Conservation (phyloP, 2,888 invertebrate species). For the Galerucella nymphaeae region DNA sequence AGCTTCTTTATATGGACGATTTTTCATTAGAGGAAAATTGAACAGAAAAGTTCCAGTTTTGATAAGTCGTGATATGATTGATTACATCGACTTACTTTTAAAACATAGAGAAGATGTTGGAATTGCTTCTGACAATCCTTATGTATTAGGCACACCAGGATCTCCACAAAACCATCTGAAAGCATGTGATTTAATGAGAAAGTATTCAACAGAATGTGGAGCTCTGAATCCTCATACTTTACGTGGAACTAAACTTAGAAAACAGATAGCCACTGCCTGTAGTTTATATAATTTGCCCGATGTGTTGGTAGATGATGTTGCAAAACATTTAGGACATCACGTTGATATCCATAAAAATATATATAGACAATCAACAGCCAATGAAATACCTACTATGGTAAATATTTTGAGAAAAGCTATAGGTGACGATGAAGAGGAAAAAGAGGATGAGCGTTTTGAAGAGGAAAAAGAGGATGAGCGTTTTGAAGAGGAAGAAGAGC, state of each 20-base stretch:
- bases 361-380: too few relatives aligned
- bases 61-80: constrained; percentile 3
- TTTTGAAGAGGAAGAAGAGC: neutral
- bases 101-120: constrained; percentile 7
- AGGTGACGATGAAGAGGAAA: too few relatives aligned
- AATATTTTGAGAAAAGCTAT: too few relatives aligned
- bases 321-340: too few relatives aligned
- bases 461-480: too few relatives aligned
- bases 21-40: too few relatives aligned
- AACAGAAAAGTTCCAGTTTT: too few relatives aligned
- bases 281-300: constrained; percentile 18
- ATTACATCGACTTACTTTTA: constrained; percentile 11
- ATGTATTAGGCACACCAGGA: constrained; percentile 25
- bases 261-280: constrained; percentile 29
- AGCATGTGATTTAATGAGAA: constrained; percentile 28
- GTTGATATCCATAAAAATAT: too few relatives aligned
- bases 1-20: too few relatives aligned
- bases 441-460: too few relatives aligned
- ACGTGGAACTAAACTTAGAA: constrained; percentile 27
- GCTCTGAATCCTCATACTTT: constrained; percentile 22
- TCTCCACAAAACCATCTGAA: constrained; percentile 6
- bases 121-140: constrained; percentile 15
- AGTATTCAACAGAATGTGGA: constrained; percentile 25
- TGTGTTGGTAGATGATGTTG: too few relatives aligned
- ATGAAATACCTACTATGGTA: too few relatives aligned